Percentiles rank a stretch among this genome's conserved stretches.
These are phyloP conservation scores for Babylonia areolata DNA, from an alignment of 1,140 invertebrate species.

Conservation along the genomic window DNA sequence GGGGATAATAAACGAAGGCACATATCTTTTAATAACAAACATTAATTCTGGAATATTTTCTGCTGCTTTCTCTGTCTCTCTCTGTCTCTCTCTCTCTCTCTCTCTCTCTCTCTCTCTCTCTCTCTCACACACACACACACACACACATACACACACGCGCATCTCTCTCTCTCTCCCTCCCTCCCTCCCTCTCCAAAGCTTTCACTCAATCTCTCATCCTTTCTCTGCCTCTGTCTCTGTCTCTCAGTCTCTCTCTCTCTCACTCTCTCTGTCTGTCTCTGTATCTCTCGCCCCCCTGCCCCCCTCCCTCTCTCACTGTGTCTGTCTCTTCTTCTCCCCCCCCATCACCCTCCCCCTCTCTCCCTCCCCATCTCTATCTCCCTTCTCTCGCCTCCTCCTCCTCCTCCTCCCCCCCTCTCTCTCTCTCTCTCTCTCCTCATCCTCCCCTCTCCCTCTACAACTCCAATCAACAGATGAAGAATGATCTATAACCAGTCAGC, in stretches of 20 bases:
- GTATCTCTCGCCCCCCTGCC: neutral
- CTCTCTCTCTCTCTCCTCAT: neutral
- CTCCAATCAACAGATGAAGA: too few species aligned
- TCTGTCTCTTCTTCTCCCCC: neutral
- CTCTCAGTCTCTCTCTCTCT: slow-evolving; percentile 12
- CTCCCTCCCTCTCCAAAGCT: neutral
- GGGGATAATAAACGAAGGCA: too few species aligned
- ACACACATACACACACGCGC: too few species aligned
- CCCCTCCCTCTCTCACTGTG: neutral
- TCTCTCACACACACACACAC: too few species aligned
- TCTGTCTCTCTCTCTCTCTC: too few species aligned
- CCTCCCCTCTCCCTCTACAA: neutral
- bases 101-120: too few species aligned
- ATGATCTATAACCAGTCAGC: too few species aligned
- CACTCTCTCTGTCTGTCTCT: slow-evolving; percentile 25
- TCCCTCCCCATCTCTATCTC: neutral
- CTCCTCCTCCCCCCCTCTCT: neutral
- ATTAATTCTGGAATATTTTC: too few species aligned
- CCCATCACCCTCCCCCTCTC: neutral
- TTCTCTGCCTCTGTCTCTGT: neutral
- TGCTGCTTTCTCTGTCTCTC: neutral
- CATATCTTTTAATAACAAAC: too few species aligned
- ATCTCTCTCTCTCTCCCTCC: neutral
- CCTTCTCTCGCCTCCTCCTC: neutral
- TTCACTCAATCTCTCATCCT: neutral